These are phyloP conservation scores for Myotis pilosus DNA, from an alignment of 2,797 vertebrate species.

Conservation along the genomic window DNA sequence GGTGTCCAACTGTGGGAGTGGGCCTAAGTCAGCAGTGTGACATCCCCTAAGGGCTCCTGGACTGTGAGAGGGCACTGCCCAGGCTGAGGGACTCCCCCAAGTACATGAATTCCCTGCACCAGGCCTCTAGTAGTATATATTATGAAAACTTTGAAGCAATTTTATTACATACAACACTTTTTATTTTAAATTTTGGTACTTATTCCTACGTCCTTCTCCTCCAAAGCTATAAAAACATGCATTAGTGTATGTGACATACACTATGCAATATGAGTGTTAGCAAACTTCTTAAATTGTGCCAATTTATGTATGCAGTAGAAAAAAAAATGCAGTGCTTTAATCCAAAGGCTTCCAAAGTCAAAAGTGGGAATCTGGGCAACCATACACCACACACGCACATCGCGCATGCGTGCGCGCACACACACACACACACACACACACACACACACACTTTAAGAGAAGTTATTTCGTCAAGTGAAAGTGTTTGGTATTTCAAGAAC, in stretches of 20 bases:
- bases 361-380: not conserved
- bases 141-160: not conserved
- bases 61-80: rapidly evolving
- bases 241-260: not conserved
- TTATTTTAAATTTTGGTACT: not conserved
- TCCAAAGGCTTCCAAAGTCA: not conserved
- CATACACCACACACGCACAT: not conserved
- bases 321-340: not conserved
- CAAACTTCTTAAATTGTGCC: not conserved
- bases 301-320: not conserved
- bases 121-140: not conserved
- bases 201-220: not conserved
- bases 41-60: no score
- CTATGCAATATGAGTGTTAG: not conserved
- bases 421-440: not conserved
- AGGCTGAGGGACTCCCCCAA: no score
- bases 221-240: not conserved
- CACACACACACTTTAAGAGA: not conserved
- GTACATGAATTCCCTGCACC: no score
- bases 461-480: not conserved
- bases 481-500: not conserved
- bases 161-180: not conserved
- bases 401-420: no score
- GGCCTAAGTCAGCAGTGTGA: no score
- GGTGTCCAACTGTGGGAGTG: no score